Percentiles rank a stretch among this genome's conserved stretches.
phyloP scores from a whole-genome alignment of 1,140 invertebrate species.

The Capitella teleta region DNA sequence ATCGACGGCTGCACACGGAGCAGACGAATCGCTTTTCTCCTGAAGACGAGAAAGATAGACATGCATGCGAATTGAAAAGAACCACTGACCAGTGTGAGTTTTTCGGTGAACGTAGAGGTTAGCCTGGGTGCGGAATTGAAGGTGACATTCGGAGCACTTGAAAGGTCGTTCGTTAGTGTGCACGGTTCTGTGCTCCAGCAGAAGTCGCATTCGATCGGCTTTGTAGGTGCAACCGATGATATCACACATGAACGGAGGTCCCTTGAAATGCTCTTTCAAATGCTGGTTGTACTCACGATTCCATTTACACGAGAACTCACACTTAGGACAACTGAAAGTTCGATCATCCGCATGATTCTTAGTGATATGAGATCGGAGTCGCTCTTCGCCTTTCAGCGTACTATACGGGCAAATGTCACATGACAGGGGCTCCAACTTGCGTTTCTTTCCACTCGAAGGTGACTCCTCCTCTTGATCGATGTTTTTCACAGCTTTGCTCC shows the following conservation, averaged over 20 bases:
- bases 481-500: slow-evolving; percentile 14
- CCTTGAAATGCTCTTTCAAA: slow-evolving; percentile 52
- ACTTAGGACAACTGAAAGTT: slow-evolving; percentile 53
- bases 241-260: slow-evolving; percentile 55
- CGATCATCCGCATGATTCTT: slow-evolving; percentile 46
- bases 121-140: slow-evolving; percentile 41
- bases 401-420: too few relatives aligned
- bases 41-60: slow-evolving; percentile 4
- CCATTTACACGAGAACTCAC: slow-evolving; percentile 54
- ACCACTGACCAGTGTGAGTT: slow-evolving; percentile 40
- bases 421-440: background rate
- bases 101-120: slow-evolving; percentile 44
- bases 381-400: background rate
- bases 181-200: slow-evolving; percentile 47
- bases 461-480: slow-evolving; percentile 20
- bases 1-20: slow-evolving; percentile 45
- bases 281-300: slow-evolving; percentile 54
- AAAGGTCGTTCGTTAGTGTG: slow-evolving; percentile 48
- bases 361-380: slow-evolving; percentile 44
- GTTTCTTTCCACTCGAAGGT: background rate
- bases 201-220: slow-evolving; percentile 45
- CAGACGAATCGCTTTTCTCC: slow-evolving; percentile 23
- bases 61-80: background rate
- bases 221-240: slow-evolving; percentile 45
- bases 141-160: slow-evolving; percentile 43